Evolutionary conservation across 2,888 invertebrate species (phyloP), one percentile per base, ranked within the genome.

Genomic region (Sympetrum striolatum): DNA sequence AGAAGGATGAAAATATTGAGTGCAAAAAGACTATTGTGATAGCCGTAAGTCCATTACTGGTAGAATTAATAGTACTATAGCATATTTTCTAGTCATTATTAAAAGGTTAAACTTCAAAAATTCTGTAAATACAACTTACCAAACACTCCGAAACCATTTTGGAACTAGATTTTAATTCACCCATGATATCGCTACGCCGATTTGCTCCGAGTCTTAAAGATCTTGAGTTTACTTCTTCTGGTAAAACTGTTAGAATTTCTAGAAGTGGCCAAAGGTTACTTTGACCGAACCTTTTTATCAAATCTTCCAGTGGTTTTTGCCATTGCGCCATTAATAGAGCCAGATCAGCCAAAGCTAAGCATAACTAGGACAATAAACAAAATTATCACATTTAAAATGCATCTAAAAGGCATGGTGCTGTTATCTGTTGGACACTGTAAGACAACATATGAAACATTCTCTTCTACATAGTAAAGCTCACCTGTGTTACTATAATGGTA

Each of bases 291-390:
- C 96, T 96, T 93, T 96, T 96, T 64, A 99, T 96, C 91, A 99
- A 94, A 93, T 98, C 98, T 92, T 96, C 94, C 90, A 98, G 96
- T 81, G 99, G 98, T 93, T 97, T 96, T 92, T 97, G 96, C 99
- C 99, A 99, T 0, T 97, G 94, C 25, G 97, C 96, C 97, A 99
- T 98, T 94, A 99, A 98, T 90, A 99, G 95, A 6, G 98, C 97
- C 92, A 99, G 94, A 94, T 99, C 99, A 31, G 99, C 98, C 82
- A 99, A 94, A 0, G 99, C 99, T 91, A 99, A 94, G 93, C 98
- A 98, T 90, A 99, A 95, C 95, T 96, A 94, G 60, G 93, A 93
- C 91, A 90, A 91, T 90, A 48, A 90, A 15, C 0, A 90, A 81
- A 81, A 90, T 37, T 90, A 79, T 12, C 79, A 73, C 39, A 3